phyloP scores from a whole-genome alignment of 1,140 invertebrate species.

The Drosophila ironensis region DNA sequence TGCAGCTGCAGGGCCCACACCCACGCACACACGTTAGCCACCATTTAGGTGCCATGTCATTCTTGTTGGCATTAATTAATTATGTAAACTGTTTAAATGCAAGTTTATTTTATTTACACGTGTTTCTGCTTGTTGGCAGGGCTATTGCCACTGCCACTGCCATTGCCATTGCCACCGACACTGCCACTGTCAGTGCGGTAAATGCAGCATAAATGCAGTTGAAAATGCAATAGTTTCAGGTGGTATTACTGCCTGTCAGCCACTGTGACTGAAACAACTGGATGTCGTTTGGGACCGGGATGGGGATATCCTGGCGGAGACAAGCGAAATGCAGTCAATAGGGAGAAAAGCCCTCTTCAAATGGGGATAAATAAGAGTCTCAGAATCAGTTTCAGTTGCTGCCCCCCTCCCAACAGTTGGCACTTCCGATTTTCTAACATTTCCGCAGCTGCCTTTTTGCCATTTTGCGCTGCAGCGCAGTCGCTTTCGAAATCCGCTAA shows the following conservation, averaged over 20 bases:
- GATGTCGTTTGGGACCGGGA: not conserved
- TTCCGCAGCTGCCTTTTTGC: conserved; percentile 33
- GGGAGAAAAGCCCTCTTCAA: conserved; percentile 1
- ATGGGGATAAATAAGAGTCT: not conserved
- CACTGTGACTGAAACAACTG: not conserved
- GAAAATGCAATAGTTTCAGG: not conserved
- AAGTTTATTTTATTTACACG: conserved; percentile 79
- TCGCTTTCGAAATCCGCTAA: conserved; percentile 8
- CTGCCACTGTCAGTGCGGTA: conserved; percentile 39
- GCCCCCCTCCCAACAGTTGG: conserved; percentile 26
- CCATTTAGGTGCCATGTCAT: conserved; percentile 21
- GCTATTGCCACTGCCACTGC: conserved; percentile 36
- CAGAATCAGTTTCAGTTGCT: too few relatives aligned
- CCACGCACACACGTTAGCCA: not conserved
- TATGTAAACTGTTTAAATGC: conserved; percentile 77
- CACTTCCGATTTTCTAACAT: conserved; percentile 56
- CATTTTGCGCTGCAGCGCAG: not conserved
- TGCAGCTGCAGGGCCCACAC: too few relatives aligned
- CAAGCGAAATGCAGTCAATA: conserved; percentile 30
- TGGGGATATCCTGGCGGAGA: not conserved
- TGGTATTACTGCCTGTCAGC: not conserved
- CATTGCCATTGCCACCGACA: conserved; percentile 45
- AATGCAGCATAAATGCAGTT: conserved; percentile 22
- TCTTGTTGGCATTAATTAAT: conserved; percentile 71
- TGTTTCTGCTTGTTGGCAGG: conserved; percentile 49